A percentile compares a stretch with the other conserved stretches of the same genome.
Conservation (phyloP, 2,888 invertebrate genomes). For the Lasioglossum vierecki region DNA sequence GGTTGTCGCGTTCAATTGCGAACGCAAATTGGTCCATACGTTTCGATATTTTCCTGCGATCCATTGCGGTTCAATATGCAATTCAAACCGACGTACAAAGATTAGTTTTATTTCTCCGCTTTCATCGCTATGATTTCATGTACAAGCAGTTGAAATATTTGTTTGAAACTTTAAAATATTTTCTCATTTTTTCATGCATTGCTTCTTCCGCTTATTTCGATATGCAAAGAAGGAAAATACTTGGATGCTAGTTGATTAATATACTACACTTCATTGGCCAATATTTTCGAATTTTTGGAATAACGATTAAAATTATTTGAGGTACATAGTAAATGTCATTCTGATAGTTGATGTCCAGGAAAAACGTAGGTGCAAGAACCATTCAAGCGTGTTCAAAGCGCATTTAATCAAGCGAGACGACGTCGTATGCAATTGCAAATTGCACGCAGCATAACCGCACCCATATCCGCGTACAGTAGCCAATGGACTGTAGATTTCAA, state of each 20-base stretch:
- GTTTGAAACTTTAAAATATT: too few relatives aligned
- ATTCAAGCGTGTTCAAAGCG: neutral
- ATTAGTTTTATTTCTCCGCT: neutral
- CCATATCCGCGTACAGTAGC: neutral
- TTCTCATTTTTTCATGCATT: too few relatives aligned
- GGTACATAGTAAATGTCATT: too few relatives aligned
- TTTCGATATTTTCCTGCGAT: neutral
- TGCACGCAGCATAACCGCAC: neutral
- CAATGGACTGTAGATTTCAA: constrained; percentile 4
- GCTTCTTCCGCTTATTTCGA: too few relatives aligned
- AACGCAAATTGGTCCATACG: neutral
- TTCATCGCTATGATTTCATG: too few relatives aligned
- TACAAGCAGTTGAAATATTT: too few relatives aligned
- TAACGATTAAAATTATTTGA: neutral
- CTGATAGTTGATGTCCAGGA: neutral
- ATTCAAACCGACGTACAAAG: neutral
- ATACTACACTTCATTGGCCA: neutral
- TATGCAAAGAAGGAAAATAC: too few relatives aligned
- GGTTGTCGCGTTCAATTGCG: neutral
- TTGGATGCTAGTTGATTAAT: neutral
- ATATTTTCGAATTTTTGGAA: neutral
- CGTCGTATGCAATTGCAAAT: constrained; percentile 1
- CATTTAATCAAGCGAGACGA: constrained; percentile 1
- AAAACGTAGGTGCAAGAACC: neutral
- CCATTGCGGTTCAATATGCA: neutral